A percentile compares a stretch with the other conserved stretches of the same genome.
phyloP scores from a whole-genome alignment of 2,888 invertebrate species.

The Carterocephalus palaemon region DNA sequence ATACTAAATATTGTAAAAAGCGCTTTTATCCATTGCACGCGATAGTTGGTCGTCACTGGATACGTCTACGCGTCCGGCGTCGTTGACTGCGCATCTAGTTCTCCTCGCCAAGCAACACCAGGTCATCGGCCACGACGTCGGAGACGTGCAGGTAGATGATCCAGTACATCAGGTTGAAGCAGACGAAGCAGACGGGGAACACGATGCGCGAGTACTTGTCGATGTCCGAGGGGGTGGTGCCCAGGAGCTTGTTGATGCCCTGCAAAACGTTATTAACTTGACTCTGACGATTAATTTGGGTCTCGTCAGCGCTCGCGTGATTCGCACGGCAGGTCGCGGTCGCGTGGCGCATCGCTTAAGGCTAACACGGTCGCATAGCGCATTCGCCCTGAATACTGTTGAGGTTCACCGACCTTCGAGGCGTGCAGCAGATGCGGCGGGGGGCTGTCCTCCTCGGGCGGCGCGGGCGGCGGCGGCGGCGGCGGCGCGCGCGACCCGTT shows the following conservation, averaged over 20 bases:
- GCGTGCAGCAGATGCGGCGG: slow-evolving; percentile 80
- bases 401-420: slow-evolving; percentile 44
- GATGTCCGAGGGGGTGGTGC: slow-evolving; percentile 97
- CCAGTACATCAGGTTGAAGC: slow-evolving; percentile 99
- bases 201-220: slow-evolving; percentile 99
- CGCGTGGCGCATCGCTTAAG: slow-evolving; percentile 24
- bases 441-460: slow-evolving; percentile 39
- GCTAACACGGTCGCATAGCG: slow-evolving; percentile 7
- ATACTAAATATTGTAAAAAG: slow-evolving; percentile 33
- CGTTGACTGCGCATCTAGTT: slow-evolving; percentile 39
- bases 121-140: slow-evolving; percentile 95
- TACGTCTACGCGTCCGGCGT: too few relatives aligned
- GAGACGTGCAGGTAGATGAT: slow-evolving; percentile 97
- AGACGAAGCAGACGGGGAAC: slow-evolving; percentile 98
- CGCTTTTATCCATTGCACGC: slow-evolving; percentile 27
- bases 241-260: slow-evolving; percentile 94
- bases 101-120: slow-evolving; percentile 85
- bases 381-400: neutral
- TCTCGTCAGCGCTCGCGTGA: slow-evolving; percentile 8
- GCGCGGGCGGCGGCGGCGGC: slow-evolving; percentile 68
- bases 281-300: slow-evolving; percentile 37
- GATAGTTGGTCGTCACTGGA: slow-evolving; percentile 19
- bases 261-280: slow-evolving; percentile 52
- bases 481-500: slow-evolving; percentile 84
- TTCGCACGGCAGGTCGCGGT: slow-evolving; percentile 21